Percentiles rank a stretch among this genome's conserved stretches.
Evolutionary conservation across 2,888 invertebrate species (phyloP).

Genomic region (Eurytoma californica): DNA sequence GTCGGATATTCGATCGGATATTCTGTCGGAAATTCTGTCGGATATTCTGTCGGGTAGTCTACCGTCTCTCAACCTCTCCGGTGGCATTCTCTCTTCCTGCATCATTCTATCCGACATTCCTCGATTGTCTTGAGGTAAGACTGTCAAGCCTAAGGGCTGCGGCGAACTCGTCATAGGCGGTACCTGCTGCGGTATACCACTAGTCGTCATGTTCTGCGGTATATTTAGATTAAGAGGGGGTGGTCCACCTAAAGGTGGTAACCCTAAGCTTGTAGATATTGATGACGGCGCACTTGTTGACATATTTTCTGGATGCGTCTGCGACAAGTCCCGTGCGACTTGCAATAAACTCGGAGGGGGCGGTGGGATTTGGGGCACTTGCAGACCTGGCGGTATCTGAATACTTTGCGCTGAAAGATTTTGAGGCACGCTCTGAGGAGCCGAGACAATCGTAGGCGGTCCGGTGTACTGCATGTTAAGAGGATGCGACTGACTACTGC

Average conservation of each 20-base stretch:
- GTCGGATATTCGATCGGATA: conserved; percentile 6
- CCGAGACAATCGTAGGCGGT: conserved; percentile 65
- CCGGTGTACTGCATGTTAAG: conserved; percentile 71
- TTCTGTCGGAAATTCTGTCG: conserved; percentile 44
- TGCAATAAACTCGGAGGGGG: conserved; percentile 48
- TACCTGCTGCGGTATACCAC: conserved; percentile 58
- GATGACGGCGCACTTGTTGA: conserved; percentile 60
- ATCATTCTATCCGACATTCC: conserved; percentile 44
- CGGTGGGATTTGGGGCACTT: conserved; percentile 51
- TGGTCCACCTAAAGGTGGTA: conserved; percentile 43
- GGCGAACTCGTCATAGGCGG: conserved; percentile 62
- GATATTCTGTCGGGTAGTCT: conserved; percentile 49
- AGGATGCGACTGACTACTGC: conserved; percentile 63
- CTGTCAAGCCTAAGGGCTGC: conserved; percentile 71
- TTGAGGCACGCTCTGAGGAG: conserved; percentile 70
- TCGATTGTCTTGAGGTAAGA: conserved; percentile 65
- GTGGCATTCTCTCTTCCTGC: conserved; percentile 43
- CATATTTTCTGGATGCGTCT: conserved; percentile 65
- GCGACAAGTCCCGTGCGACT: conserved; percentile 58
- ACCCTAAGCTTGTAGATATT: conserved; percentile 40
- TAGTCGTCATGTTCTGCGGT: conserved; percentile 69
- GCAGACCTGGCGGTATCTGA: conserved; percentile 63
- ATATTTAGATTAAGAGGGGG: conserved; percentile 71
- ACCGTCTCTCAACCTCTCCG: conserved; percentile 37
- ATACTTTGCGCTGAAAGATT: conserved; percentile 66